Evolutionary conservation across 2,888 invertebrate species (phyloP).

Genomic region (Panzeria rudis): DNA sequence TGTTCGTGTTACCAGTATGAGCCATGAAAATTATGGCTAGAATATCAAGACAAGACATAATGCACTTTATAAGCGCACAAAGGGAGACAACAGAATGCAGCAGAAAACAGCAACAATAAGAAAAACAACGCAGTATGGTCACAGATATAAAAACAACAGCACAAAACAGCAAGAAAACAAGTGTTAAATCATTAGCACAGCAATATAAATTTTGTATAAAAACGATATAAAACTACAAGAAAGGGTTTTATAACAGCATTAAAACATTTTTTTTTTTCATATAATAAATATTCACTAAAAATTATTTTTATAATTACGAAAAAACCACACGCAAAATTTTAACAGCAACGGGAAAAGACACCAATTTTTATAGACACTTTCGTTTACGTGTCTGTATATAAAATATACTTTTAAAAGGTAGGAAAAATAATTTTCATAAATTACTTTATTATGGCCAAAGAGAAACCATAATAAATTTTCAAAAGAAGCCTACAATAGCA

Average conservation of each 20-base stretch:
- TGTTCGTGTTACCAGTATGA: constrained; percentile 50
- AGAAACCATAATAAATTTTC: constrained; percentile 61
- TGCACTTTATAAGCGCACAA: constrained; percentile 52
- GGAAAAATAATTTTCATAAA: constrained; percentile 63
- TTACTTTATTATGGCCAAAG: constrained; percentile 69
- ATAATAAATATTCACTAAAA: constrained; percentile 26
- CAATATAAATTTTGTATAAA: constrained; percentile 47
- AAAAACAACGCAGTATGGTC: not conserved
- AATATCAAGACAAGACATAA: constrained; percentile 53
- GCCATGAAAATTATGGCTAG: constrained; percentile 62
- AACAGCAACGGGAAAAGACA: not conserved
- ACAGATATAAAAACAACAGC: constrained; percentile 18
- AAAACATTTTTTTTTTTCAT: constrained; percentile 14
- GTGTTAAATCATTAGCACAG: constrained; percentile 65
- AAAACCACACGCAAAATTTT: constrained; percentile 65
- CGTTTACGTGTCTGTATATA: not conserved
- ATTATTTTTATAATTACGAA: constrained; percentile 59
- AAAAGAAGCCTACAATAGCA: constrained; percentile 57
- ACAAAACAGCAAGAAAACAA: constrained; percentile 47
- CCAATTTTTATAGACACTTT: constrained; percentile 4
- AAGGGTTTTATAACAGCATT: not conserved
- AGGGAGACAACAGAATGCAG: not conserved
- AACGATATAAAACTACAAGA: not conserved
- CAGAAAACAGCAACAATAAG: not conserved
- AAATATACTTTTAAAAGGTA: constrained; percentile 6